phyloP scores from a whole-genome alignment of 2,888 invertebrate genomes.

The Nipponacmea schrenckii region DNA sequence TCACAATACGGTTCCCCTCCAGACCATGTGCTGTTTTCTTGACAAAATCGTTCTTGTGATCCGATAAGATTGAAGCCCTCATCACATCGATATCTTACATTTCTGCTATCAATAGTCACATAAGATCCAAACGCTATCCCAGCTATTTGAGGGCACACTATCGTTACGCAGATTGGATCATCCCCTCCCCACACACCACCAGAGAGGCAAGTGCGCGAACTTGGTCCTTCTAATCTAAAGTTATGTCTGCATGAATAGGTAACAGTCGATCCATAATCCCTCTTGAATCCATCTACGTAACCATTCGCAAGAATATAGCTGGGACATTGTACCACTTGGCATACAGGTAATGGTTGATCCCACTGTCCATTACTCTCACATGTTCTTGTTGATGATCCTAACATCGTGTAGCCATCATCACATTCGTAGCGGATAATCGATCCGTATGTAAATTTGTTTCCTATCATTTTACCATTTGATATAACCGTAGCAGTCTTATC shows the following conservation, averaged over 20 bases:
- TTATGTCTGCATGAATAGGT: slow-evolving; percentile 88
- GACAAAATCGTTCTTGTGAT: slow-evolving; percentile 78
- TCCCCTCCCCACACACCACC: slow-evolving; percentile 60
- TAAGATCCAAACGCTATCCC: slow-evolving; percentile 40
- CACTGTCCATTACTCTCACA: slow-evolving; percentile 55
- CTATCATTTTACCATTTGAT: slow-evolving; percentile 68
- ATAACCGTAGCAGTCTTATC: slow-evolving; percentile 32
- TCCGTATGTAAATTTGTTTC: slow-evolving; percentile 49
- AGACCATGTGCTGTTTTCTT: slow-evolving; percentile 57
- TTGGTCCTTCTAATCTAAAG: slow-evolving; percentile 87
- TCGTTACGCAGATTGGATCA: slow-evolving; percentile 47
- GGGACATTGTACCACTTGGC: slow-evolving; percentile 55
- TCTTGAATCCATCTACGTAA: slow-evolving; percentile 39
- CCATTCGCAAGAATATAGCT: slow-evolving; percentile 41
- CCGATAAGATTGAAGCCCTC: slow-evolving; percentile 87
- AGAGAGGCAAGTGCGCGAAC: slow-evolving; percentile 76
- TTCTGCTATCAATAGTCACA: slow-evolving; percentile 24
- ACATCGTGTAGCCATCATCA: slow-evolving; percentile 48
- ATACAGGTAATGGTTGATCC: slow-evolving; percentile 52
- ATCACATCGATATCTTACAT: slow-evolving; percentile 40
- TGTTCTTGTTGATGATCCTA: slow-evolving; percentile 33
- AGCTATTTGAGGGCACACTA: slow-evolving; percentile 44
- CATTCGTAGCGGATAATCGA: slow-evolving; percentile 53
- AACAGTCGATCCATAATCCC: slow-evolving; percentile 39
- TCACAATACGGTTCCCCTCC: slow-evolving; percentile 50